These are phyloP conservation scores for Drosophila sechellia DNA, from an alignment of 1,140 invertebrate species.

Conservation along the genomic window DNA sequence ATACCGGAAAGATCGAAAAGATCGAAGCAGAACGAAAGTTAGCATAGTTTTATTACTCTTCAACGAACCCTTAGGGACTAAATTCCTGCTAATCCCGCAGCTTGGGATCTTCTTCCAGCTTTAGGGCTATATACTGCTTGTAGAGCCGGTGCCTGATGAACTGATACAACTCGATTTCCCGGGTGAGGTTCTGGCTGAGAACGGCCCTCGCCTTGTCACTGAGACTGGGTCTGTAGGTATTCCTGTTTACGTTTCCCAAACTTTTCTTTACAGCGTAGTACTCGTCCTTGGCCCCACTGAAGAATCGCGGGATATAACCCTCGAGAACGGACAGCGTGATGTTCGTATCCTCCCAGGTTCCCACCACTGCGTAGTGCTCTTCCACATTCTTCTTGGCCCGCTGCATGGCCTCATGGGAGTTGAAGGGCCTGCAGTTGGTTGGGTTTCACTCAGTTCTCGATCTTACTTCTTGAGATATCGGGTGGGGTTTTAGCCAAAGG, in stretches of 20 bases:
- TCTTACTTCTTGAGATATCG: not conserved
- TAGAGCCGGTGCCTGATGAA: slow-evolving; percentile 94
- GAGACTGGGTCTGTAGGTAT: slow-evolving; percentile 89
- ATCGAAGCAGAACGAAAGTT: slow-evolving; percentile 53
- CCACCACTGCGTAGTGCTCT: slow-evolving; percentile 93
- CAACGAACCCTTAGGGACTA: slow-evolving; percentile 29
- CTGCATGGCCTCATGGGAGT: slow-evolving; percentile 91
- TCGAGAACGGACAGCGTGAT: slow-evolving; percentile 92
- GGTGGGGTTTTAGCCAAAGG: not conserved
- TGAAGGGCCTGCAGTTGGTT: slow-evolving; percentile 89
- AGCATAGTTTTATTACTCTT: slow-evolving; percentile 44
- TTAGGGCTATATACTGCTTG: slow-evolving; percentile 90
- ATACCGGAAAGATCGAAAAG: slow-evolving; percentile 33
- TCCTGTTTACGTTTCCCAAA: slow-evolving; percentile 92
- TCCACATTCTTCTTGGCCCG: slow-evolving; percentile 93
- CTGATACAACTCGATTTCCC: slow-evolving; percentile 96
- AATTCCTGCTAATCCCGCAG: slow-evolving; percentile 18
- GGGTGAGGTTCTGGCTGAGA: slow-evolving; percentile 92
- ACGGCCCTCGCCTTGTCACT: slow-evolving; percentile 92
- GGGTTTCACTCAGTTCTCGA: not conserved
- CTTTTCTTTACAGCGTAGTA: slow-evolving; percentile 86
- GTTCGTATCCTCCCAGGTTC: slow-evolving; percentile 95
- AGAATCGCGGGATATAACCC: slow-evolving; percentile 93
- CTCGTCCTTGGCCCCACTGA: slow-evolving; percentile 88
- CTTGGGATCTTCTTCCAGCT: slow-evolving; percentile 67